Evolutionary conservation across 2,888 invertebrate genomes (phyloP).

Genomic region (Melanophora roralis): DNA sequence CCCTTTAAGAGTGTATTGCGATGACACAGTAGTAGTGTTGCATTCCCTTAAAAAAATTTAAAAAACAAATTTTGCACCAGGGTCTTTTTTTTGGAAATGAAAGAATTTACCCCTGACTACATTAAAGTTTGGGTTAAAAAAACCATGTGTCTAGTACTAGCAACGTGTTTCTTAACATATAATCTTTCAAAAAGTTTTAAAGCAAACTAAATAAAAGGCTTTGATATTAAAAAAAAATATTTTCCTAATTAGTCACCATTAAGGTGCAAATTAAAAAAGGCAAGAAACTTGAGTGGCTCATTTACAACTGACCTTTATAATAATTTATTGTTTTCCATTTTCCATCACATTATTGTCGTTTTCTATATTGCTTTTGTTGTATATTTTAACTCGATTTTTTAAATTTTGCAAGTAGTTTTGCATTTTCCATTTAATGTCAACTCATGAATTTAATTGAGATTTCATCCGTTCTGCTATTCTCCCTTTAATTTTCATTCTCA

Average conservation of each 20-base stretch:
- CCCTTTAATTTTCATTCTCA: slow-evolving; percentile 3
- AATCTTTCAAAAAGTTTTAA: not conserved
- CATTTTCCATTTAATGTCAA: slow-evolving; percentile 71
- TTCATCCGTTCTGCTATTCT: slow-evolving; percentile 49
- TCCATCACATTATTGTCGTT: not conserved
- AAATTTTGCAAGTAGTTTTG: slow-evolving; percentile 21
- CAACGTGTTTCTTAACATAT: too few species aligned
- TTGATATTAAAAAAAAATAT: not conserved
- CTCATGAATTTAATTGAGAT: slow-evolving; percentile 71
- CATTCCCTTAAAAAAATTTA: too few species aligned
- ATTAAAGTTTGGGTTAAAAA: too few species aligned
- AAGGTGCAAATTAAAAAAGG: slow-evolving; percentile 9
- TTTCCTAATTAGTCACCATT: slow-evolving; percentile 1
- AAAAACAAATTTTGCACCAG: too few species aligned
- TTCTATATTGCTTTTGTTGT: slow-evolving; percentile 17
- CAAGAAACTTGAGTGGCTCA: not conserved
- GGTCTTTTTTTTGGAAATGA: too few species aligned
- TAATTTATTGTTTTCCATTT: slow-evolving; percentile 55
- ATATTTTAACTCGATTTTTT: slow-evolving; percentile 28
- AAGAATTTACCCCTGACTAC: too few species aligned
- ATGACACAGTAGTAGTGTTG: too few species aligned
- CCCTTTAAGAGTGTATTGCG: too few species aligned
- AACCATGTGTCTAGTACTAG: too few species aligned
- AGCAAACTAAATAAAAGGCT: not conserved
- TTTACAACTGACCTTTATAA: slow-evolving; percentile 48